Conservation (phyloP, 1,140 invertebrate genomes). For the Luehdorfia chinensis region DNA sequence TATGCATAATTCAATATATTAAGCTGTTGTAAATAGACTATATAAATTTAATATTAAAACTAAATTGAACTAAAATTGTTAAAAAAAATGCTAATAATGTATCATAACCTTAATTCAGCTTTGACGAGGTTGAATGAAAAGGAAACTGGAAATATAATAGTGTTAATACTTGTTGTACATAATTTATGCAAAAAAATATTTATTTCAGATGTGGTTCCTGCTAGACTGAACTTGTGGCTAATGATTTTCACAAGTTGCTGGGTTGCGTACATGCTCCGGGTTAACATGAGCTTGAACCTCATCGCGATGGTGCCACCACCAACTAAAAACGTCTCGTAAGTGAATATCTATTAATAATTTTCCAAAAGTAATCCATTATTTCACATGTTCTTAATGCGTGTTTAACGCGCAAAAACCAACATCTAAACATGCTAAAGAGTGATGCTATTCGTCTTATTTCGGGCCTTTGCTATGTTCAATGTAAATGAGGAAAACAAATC, state of each 20-base stretch:
- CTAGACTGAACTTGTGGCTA: slow-evolving; percentile 79
- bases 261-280: slow-evolving; percentile 84
- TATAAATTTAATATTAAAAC: too few relatives aligned
- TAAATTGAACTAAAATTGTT: too few relatives aligned
- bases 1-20: too few relatives aligned
- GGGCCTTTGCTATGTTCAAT: neutral
- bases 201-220: slow-evolving; percentile 55
- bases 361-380: slow-evolving; percentile 6
- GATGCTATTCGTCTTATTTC: neutral
- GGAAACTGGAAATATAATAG: too few relatives aligned
- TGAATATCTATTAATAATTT: slow-evolving; percentile 12
- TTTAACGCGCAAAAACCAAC: neutral
- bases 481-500: slow-evolving; percentile 7
- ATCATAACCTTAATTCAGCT: too few relatives aligned
- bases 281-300: slow-evolving; percentile 85
- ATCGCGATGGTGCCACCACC: slow-evolving; percentile 82
- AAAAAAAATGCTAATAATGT: too few relatives aligned
- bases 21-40: too few relatives aligned
- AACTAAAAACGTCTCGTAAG: slow-evolving; percentile 53
- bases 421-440: slow-evolving; percentile 3
- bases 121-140: too few relatives aligned
- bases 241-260: slow-evolving; percentile 86
- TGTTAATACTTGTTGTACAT: too few relatives aligned
- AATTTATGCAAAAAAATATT: slow-evolving; percentile 3
- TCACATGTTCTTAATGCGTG: neutral